phyloP scores from a whole-genome alignment of 2,888 invertebrate genomes.

The Synanthedon tipuliformis region DNA sequence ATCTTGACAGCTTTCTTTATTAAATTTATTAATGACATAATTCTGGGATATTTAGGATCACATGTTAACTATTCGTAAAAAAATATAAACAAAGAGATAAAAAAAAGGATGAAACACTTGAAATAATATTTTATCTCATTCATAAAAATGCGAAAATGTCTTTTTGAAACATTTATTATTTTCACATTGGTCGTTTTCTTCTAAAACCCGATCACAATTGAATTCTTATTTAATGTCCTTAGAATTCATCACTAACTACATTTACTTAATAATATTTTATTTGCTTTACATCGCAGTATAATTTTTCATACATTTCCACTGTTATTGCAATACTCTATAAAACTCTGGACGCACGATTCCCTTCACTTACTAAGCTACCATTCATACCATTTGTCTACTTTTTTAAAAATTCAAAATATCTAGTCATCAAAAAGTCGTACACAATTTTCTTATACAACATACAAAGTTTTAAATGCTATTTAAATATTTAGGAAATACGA shows the following conservation, averaged over 20 bases:
- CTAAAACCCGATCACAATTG: constrained; percentile 53
- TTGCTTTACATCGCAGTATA: background rate
- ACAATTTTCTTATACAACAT: constrained; percentile 39
- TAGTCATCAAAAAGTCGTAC: constrained; percentile 61
- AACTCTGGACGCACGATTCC: background rate
- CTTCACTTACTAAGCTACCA: background rate
- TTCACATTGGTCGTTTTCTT: constrained; percentile 62
- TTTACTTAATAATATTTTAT: constrained; percentile 27
- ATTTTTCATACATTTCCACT: background rate
- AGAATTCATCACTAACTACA: constrained; percentile 31
- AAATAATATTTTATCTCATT: too few relatives aligned
- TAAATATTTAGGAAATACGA: constrained; percentile 24
- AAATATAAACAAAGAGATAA: background rate
- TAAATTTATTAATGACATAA: background rate
- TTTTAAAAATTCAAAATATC: constrained; percentile 40
- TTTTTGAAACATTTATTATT: constrained; percentile 65
- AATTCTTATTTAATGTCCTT: constrained; percentile 22
- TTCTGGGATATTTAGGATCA: too few relatives aligned
- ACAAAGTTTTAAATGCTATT: constrained; percentile 27
- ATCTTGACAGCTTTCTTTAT: constrained; percentile 68
- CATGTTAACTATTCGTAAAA: too few relatives aligned
- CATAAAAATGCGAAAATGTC: constrained; percentile 9
- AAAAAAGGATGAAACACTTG: background rate
- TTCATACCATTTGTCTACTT: background rate
- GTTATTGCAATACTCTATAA: background rate